Evolutionary conservation across 2,888 invertebrate species (phyloP).

Genomic region (Athripsodes cinereus): DNA sequence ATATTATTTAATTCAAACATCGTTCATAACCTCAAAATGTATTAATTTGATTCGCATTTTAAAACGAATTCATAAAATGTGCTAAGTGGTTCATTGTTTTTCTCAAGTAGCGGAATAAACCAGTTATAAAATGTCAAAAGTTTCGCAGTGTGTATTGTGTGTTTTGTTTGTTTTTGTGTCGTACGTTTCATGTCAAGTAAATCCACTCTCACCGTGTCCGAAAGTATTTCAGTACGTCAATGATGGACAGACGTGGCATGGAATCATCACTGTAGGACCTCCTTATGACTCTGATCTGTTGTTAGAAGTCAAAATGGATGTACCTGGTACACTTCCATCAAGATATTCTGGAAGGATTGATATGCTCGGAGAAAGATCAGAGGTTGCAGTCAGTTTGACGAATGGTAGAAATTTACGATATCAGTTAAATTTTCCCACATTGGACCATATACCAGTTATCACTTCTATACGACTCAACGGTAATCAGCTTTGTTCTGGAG

Average conservation of each 20-base stretch:
- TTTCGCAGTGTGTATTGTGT: background rate
- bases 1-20: too few relatives aligned
- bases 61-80: too few relatives aligned
- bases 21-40: too few relatives aligned
- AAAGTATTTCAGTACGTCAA: constrained; percentile 22
- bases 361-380: constrained; percentile 11
- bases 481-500: constrained; percentile 34
- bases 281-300: constrained; percentile 12
- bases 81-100: too few relatives aligned
- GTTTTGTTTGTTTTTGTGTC: background rate
- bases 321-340: constrained; percentile 8
- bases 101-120: too few relatives aligned
- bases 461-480: constrained; percentile 36
- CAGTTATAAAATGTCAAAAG: background rate
- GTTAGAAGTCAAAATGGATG: constrained; percentile 17
- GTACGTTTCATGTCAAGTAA: background rate
- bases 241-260: constrained; percentile 22
- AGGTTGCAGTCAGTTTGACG: constrained; percentile 29
- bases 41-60: too few relatives aligned
- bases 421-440: constrained; percentile 35
- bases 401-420: constrained; percentile 33
- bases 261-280: constrained; percentile 19
- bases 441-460: constrained; percentile 32
- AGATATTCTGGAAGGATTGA: constrained; percentile 17
- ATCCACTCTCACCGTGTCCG: constrained; percentile 23